Evolutionary conservation across 2,888 invertebrate genomes (phyloP), one percentile per base, ranked within the genome.

Genomic region (Drosophila mettleri): DNA sequence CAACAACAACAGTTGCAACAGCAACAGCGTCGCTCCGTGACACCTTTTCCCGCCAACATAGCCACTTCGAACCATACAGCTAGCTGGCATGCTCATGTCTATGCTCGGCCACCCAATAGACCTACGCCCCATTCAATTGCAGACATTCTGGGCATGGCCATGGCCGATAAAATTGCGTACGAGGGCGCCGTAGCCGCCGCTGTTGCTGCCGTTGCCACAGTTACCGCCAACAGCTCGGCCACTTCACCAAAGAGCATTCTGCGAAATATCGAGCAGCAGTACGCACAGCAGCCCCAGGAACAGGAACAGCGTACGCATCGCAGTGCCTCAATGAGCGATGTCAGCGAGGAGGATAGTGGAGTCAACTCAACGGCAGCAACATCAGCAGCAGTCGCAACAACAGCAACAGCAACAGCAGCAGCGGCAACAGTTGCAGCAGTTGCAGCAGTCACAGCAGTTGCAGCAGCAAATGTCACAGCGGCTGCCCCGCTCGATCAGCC

Each of bases 41-140:
- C 71, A 29, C 68, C 66, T 7, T 78, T 57, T 38, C 58, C 72
- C n/a, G 48, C 78, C 36, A 73, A 27, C 66, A 29, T 68, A 29
- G 24, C 62, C 29, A 24, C 14, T 34, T 14, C 39, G n/a, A 58
- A 20, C 29, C 69, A 76, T 27, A 69, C 59, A 7, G 84, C 91
- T 24, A 92, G 96, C 38, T 98, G 98, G 97, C 98, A 97, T 93
- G 96, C 97, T 34, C 98, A 98, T 91, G 96, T 97, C 22, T 98
- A 98, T 91, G 96, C 95, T 3, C 95, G 95, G 82, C 95, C 97
- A 12, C 96, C 96, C 10, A 95, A 95, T 81, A 94, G 94, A 59
- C 97, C 97, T 1, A 98, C 98, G 2, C 96, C 97, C 5, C 97
- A 97, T 92, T 94, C 95, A 39, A 98, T 98, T 89, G 95, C 96